Evolutionary conservation across 2,888 invertebrate species (phyloP), one percentile per base, ranked within the genome.

Genomic region (Sympetrum striolatum): DNA sequence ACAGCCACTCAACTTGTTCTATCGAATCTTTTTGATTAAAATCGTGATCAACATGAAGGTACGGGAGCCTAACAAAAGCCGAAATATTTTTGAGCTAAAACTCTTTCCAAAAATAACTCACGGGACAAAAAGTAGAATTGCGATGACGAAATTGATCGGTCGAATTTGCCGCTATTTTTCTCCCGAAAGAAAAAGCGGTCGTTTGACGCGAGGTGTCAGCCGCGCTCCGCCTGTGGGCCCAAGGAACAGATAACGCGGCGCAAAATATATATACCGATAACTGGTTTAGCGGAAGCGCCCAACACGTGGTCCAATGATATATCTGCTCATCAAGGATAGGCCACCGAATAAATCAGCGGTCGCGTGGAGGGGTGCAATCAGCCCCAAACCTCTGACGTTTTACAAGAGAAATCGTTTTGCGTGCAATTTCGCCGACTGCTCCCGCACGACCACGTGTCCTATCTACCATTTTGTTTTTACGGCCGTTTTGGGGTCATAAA

Each of bases 401-500:
- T 82, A 22, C 82, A 82, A 82, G 82, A 82, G 82, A 58, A 82
- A 82, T 82, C 82, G 82, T 82, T 82, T 82, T 60, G 82, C 82
- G 82, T 82, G 82, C 82, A 82, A 82, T 82, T 82, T 82, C 14
- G 82, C 35, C 82, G 82, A 82, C 82, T 82, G 82, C 58, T 44
- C 58, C 35, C 25, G 31, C 82, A 82, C 58, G 58, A 60, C 44
- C 64, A 82, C 58, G 58, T 82, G 82, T 60, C 53, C 35, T 58
- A 58, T 58, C 58, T 82, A 18, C 4, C 82, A 35, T 35, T 37
- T 58, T 35, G 35, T 82, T 64, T n/a, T 64, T 64, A 22, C 22
- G 64, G 5, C 44, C 44, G 44, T 44, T 44, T 44, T 3, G 44
- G 10, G 44, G 44, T 44, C 44, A 8, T 44, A 44, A 44, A 44